Percentiles rank a stretch among this genome's conserved stretches.
phyloP scores from a whole-genome alignment of 2,113 vertebrate species.

The Mormoops blainvillei region DNA sequence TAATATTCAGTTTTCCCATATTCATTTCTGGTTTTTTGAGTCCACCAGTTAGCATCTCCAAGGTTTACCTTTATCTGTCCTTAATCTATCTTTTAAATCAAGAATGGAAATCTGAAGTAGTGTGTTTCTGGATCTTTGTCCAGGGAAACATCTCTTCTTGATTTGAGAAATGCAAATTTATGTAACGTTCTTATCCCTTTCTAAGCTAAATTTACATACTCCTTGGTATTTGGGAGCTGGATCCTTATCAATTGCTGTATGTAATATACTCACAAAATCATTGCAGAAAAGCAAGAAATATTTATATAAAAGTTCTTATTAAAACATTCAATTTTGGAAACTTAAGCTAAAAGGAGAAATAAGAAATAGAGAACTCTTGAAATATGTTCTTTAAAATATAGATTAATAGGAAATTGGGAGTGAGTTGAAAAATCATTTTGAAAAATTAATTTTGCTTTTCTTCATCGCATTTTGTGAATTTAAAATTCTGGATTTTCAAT shows the following conservation, averaged over 20 bases:
- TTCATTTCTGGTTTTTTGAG: neutral
- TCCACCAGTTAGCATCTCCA: neutral
- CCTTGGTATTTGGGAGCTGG: constrained; percentile 64
- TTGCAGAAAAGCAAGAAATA: constrained; percentile 68
- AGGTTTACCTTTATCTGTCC: constrained; percentile 44
- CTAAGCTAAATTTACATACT: constrained; percentile 58
- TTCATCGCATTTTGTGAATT: constrained; percentile 67
- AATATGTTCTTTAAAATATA: constrained; percentile 23
- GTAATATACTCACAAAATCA: constrained; percentile 59
- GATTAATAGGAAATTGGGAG: constrained; percentile 32
- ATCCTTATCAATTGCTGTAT: constrained; percentile 46
- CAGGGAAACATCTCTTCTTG: constrained; percentile 52
- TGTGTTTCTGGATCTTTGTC: constrained; percentile 54
- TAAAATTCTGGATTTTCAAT: constrained; percentile 64
- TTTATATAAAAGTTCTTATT: neutral
- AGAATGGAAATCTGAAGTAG: constrained; percentile 37
- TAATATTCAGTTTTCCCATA: neutral
- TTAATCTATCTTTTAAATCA: constrained; percentile 60
- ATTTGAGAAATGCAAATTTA: constrained; percentile 65
- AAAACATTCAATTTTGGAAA: constrained; percentile 34
- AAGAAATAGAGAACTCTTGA: neutral
- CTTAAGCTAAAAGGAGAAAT: neutral
- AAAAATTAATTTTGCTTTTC: constrained; percentile 65
- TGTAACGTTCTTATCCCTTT: constrained; percentile 48
- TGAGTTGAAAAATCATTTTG: neutral